Evolutionary conservation across 2,888 invertebrate species (phyloP), one percentile per base, ranked within the genome.

Genomic region (Lissonota sp.): DNA sequence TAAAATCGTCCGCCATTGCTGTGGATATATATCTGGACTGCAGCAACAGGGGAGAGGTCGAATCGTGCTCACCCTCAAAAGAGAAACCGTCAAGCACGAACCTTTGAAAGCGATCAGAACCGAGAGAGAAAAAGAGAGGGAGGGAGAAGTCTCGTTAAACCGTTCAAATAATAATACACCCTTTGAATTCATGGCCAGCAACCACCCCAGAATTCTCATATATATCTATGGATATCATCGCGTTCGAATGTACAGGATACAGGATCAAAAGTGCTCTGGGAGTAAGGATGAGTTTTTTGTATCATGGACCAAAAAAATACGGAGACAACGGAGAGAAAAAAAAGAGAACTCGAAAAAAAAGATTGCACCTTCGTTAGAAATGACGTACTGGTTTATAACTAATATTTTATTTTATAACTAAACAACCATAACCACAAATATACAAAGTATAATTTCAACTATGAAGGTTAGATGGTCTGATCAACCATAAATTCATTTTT

Each of bases 131-230:
- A 71, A 58, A 71, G 71, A 42, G 72, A 62, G n/a, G 44, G 42
- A 63, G 26, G 3, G 26, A 26, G 26, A 26, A 26, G 1, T 26
- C 80, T 80, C 66, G 80, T 80, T 80, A 80, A 63, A 80, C 62
- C 80, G 71, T 71, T 80, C 71, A 67, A 67, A 80, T 80, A 73
- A 73, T 73, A 75, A 80, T 67, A 72, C 66, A 71, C 80, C 79
- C 75, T 80, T 80, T 76, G 80, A 80, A 80, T 80, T 46, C 62
- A 60, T 6, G 49, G 60, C 66, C 66, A 66, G 58, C 70, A 66
- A 66, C 64, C 46, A 75, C 79, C 39, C 16, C 7, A n/a, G 12
- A 1, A 26, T 26, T 26, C 26, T 26, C 26, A 26, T 26, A 26
- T 70, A 57, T 57, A 42, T 26, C 51, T 62, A 44, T 26, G 60